These are phyloP conservation scores for Machimus atricapillus DNA, from an alignment of 2,888 invertebrate species.

Conservation along the genomic window DNA sequence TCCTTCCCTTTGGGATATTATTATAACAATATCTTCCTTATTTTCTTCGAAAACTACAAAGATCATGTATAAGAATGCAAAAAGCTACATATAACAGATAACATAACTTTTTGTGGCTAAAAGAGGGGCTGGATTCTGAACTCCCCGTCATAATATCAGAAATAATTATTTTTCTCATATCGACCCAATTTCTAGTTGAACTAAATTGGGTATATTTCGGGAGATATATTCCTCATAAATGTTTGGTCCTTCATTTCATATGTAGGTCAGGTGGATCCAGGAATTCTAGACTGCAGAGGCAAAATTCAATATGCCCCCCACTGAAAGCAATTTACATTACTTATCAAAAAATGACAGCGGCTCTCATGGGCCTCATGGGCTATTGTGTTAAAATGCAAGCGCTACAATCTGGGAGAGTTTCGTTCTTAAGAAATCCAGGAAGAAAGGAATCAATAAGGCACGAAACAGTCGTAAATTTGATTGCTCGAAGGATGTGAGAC, in stretches of 20 bases:
- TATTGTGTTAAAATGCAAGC: background rate
- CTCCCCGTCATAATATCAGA: background rate
- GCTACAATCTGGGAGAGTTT: background rate
- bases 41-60: background rate
- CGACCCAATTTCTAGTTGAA: background rate
- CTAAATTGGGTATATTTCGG: background rate
- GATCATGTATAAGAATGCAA: background rate
- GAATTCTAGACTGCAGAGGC: background rate
- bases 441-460: background rate
- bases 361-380: background rate
- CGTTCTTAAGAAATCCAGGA: background rate
- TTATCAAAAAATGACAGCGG: background rate
- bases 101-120: background rate
- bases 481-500: background rate
- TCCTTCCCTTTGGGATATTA: background rate
- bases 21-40: background rate
- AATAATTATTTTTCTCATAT: background rate
- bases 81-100: background rate
- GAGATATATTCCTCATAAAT: background rate
- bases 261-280: background rate
- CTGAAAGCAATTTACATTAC: background rate
- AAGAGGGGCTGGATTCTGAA: background rate
- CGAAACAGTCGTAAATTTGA: background rate
- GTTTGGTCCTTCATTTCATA: background rate
- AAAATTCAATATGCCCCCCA: background rate